Conservation (phyloP, 1,140 invertebrate species). For the Thaumatotibia leucotreta region DNA sequence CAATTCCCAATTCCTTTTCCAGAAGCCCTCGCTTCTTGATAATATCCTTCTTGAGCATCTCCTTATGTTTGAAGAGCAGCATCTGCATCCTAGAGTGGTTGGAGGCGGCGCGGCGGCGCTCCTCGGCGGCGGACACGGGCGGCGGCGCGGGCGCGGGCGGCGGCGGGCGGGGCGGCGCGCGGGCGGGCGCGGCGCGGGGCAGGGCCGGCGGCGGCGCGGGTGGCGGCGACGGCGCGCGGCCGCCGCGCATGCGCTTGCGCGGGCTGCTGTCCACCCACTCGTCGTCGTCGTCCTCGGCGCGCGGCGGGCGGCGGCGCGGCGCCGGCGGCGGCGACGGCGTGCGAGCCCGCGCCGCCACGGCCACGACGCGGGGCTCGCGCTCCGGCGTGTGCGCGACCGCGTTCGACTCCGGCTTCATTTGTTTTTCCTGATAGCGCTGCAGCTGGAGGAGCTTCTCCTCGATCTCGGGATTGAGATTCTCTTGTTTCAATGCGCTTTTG, state of each 20-base stretch:
- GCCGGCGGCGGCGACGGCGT: conserved; percentile 36
- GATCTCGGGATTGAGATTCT: conserved; percentile 94
- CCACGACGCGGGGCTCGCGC: conserved; percentile 36
- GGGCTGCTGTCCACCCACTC: conserved; percentile 78
- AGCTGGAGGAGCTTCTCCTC: conserved; percentile 93
- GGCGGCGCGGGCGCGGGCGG: conserved; percentile 15
- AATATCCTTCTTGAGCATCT: conserved; percentile 95
- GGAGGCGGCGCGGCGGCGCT: conserved; percentile 58
- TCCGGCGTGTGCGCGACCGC: conserved; percentile 27
- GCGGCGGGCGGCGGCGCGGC: conserved; percentile 34
- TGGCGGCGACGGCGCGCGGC: conserved; percentile 32
- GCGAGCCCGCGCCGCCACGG: conserved; percentile 29
- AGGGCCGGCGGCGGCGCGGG: conserved; percentile 24
- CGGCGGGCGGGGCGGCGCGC: not conserved
- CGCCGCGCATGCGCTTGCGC: conserved; percentile 61
- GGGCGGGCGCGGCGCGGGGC: conserved; percentile 19
- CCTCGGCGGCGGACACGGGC: conserved; percentile 32
- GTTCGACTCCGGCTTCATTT: conserved; percentile 79
- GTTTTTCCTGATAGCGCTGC: conserved; percentile 90
- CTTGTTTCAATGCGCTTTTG: conserved; percentile 88
- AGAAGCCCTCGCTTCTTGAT: conserved; percentile 91
- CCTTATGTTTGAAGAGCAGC: conserved; percentile 90
- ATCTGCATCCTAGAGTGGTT: conserved; percentile 79
- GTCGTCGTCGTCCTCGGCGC: conserved; percentile 52
- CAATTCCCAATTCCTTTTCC: conserved; percentile 93